These are phyloP conservation scores for Spheniscus humboldti DNA, from an alignment of 2,797 vertebrate genomes.

Conservation along the genomic window DNA sequence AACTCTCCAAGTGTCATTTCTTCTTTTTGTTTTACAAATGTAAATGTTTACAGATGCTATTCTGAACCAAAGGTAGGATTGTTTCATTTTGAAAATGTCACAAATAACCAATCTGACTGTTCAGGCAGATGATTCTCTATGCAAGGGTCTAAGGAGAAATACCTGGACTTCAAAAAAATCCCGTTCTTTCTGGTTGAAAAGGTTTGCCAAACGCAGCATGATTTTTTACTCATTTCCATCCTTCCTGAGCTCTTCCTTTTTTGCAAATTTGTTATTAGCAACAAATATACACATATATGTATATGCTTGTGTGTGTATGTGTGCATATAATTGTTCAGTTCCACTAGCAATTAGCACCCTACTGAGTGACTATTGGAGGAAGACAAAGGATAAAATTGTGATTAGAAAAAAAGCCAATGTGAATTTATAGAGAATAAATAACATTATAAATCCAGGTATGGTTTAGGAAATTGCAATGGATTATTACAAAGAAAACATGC, in stretches of 20 bases:
- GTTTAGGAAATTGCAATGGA: background rate
- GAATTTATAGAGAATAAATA: background rate
- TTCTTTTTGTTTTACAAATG: background rate
- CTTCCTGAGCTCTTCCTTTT: background rate
- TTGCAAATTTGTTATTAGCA: background rate
- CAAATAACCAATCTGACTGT: background rate
- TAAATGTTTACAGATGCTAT: background rate
- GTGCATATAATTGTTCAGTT: background rate
- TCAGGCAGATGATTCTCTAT: background rate
- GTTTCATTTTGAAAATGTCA: background rate
- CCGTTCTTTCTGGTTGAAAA: background rate
- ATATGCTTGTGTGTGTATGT: background rate
- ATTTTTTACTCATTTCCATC: background rate
- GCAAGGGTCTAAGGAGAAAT: background rate
- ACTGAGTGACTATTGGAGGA: accelerated
- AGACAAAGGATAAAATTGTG: background rate
- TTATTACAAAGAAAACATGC: background rate
- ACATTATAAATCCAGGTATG: background rate
- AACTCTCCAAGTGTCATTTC: background rate
- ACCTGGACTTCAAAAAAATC: background rate
- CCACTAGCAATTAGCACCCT: background rate
- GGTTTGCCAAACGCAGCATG: accelerated
- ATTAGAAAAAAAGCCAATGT: background rate
- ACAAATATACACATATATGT: background rate
- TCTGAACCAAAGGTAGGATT: background rate